Conservation (phyloP, 1,140 invertebrate species). For the Protaetia brevitarsis region DNA sequence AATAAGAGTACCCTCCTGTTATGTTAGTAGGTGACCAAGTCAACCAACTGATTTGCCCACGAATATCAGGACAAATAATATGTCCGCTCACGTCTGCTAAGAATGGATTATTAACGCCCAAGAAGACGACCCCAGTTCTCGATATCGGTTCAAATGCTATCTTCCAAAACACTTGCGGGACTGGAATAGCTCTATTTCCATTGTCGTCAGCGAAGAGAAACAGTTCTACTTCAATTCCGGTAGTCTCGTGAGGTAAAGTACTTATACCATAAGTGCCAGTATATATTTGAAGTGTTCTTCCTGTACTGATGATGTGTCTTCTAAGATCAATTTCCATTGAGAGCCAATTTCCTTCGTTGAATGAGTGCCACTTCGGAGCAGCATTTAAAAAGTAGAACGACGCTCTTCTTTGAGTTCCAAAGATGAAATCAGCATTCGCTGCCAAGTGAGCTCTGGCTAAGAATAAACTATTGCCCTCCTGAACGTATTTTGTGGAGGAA, state of each 20-base stretch:
- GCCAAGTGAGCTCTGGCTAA: conserved; percentile 64
- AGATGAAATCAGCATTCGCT: conserved; percentile 65
- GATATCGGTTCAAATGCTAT: conserved; percentile 55
- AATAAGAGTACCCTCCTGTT: background rate
- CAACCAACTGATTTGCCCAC: conserved; percentile 53
- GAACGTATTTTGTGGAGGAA: conserved; percentile 38
- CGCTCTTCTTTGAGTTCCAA: conserved; percentile 58
- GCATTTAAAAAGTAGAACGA: conserved; percentile 62
- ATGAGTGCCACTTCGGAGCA: conserved; percentile 64
- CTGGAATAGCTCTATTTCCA: conserved; percentile 46
- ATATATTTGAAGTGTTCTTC: conserved; percentile 50
- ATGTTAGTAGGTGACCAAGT: conserved; percentile 48
- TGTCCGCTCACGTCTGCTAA: conserved; percentile 39
- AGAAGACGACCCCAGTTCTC: conserved; percentile 55
- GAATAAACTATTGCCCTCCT: conserved; percentile 39
- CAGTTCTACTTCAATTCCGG: conserved; percentile 46
- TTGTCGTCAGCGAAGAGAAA: conserved; percentile 49
- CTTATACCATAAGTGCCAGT: conserved; percentile 54
- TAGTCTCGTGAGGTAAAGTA: conserved; percentile 47
- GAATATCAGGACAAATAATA: conserved; percentile 58
- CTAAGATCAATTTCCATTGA: conserved; percentile 39
- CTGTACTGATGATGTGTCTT: conserved; percentile 28
- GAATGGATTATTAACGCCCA: conserved; percentile 64
- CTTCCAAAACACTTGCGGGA: conserved; percentile 62
- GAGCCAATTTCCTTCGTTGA: conserved; percentile 66